phyloP scores from a whole-genome alignment of 2,797 vertebrate genomes.

The Cephalopachus bancanus region DNA sequence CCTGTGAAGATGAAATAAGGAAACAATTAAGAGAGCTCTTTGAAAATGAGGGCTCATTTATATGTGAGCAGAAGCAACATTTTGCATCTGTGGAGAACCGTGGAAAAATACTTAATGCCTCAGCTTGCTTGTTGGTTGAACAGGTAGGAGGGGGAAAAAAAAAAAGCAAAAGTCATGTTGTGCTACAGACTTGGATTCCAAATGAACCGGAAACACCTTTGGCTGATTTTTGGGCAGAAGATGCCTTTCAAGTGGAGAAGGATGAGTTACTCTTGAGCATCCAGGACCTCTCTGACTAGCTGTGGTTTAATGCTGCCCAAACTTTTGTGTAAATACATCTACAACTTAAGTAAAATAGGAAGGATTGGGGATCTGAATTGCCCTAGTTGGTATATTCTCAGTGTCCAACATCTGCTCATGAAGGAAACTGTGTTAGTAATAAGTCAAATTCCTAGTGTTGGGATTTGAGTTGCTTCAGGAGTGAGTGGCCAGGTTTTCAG shows the following conservation, averaged over 20 bases:
- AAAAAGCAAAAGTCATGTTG: slow-evolving; percentile 60
- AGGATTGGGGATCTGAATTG: slow-evolving; percentile 57
- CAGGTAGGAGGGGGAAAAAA: slow-evolving; percentile 1
- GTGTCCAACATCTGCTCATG: slow-evolving; percentile 62
- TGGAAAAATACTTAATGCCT: slow-evolving; percentile 85
- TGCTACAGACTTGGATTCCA: slow-evolving; percentile 75
- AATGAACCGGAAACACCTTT: slow-evolving; percentile 77
- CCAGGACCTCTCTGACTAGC: slow-evolving; percentile 53
- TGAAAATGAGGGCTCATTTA: slow-evolving; percentile 53
- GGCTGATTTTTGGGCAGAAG: slow-evolving; percentile 65
- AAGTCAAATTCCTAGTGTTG: slow-evolving; percentile 64
- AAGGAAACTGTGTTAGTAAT: slow-evolving; percentile 78
- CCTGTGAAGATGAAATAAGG: background rate
- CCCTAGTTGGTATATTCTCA: slow-evolving; percentile 54
- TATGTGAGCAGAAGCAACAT: slow-evolving; percentile 50
- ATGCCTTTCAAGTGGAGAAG: slow-evolving; percentile 80
- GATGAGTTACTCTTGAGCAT: slow-evolving; percentile 57
- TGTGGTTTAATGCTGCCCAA: slow-evolving; percentile 76
- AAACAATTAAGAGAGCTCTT: slow-evolving; percentile 46
- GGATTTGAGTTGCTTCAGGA: slow-evolving; percentile 50
- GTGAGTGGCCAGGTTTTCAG: slow-evolving; percentile 32
- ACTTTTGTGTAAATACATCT: slow-evolving; percentile 80
- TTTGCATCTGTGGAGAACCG: slow-evolving; percentile 61
- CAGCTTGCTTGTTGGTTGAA: slow-evolving; percentile 72
- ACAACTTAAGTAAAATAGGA: slow-evolving; percentile 81